These are phyloP conservation scores for Eristalis arbustorum DNA, from an alignment of 2,888 invertebrate genomes.

Conservation along the genomic window DNA sequence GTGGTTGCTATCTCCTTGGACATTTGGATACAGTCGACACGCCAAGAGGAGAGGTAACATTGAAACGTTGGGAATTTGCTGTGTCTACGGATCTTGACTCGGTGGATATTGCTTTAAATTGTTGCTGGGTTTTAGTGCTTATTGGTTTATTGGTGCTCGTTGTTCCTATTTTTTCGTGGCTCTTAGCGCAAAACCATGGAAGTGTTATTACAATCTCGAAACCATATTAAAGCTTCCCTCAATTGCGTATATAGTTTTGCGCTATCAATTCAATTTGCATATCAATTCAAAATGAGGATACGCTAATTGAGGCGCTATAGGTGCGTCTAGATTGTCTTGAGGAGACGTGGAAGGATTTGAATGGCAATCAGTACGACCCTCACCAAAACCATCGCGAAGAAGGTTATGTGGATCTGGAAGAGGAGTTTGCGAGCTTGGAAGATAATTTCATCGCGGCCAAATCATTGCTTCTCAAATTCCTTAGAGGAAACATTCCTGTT, in stretches of 20 bases:
- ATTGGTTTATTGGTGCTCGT: no score
- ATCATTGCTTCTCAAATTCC: background rate
- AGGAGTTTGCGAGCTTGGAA: conserved; percentile 11
- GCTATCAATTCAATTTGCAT: background rate
- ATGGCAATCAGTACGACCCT: background rate
- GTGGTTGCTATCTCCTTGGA: background rate
- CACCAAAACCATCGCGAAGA: background rate
- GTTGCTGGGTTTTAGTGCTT: no score
- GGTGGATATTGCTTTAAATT: no score
- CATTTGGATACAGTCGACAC: no score
- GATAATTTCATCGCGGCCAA: no score
- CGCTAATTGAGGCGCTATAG: background rate
- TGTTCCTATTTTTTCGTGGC: no score
- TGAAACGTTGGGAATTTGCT: no score
- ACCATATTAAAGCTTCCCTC: conserved; percentile 1
- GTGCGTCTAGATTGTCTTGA: conserved; percentile 22
- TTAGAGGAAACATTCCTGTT: background rate
- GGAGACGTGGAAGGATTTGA: background rate
- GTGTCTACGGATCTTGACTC: no score
- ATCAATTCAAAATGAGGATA: no score
- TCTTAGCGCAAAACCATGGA: background rate
- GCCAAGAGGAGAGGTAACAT: no score
- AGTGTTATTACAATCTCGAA: conserved; percentile 5
- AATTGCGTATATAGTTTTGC: background rate
- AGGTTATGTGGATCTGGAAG: conserved; percentile 14